Percentiles rank a stretch among this genome's conserved stretches.
phyloP scores from a whole-genome alignment of 2,888 invertebrate genomes.

The Chouioia cunea region DNA sequence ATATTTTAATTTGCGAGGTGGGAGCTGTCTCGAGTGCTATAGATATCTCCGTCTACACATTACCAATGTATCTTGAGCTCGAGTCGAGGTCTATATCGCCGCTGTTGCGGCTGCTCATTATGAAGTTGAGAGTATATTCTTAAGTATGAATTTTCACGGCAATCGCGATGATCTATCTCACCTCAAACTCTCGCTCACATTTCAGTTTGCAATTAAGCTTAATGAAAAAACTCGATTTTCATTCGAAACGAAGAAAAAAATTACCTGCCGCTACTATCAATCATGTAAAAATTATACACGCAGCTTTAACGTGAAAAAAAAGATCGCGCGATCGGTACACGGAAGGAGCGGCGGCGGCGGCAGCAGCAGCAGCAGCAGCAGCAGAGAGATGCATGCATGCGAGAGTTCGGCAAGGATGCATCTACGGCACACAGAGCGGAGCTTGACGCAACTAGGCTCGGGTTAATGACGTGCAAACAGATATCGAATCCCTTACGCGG shows the following conservation, averaged over 20 bases:
- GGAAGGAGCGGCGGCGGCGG: background rate
- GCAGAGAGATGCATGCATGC: background rate
- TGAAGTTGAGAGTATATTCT: no score
- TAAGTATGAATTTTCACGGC: no score
- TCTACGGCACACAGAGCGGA: conserved; percentile 1
- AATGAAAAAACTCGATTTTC: no score
- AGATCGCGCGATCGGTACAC: background rate
- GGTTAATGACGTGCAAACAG: conserved; percentile 69
- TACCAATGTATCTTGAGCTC: conserved; percentile 17
- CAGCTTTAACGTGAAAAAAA: conserved; percentile 5
- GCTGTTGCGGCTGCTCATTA: no score
- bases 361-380: background rate
- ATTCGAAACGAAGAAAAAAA: no score
- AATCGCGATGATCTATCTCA: no score
- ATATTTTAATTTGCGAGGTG: conserved; percentile 33
- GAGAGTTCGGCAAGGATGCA: background rate
- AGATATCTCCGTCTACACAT: background rate
- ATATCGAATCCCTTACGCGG: conserved; percentile 65
- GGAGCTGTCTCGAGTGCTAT: no score
- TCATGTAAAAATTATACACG: background rate
- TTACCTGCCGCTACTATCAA: no score
- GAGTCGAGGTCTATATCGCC: no score
- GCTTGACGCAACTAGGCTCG: conserved; percentile 45
- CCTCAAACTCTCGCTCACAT: no score
- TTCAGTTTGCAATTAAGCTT: no score